phyloP scores from a whole-genome alignment of 1,140 invertebrate genomes.

The Drosophila ohnishii region DNA sequence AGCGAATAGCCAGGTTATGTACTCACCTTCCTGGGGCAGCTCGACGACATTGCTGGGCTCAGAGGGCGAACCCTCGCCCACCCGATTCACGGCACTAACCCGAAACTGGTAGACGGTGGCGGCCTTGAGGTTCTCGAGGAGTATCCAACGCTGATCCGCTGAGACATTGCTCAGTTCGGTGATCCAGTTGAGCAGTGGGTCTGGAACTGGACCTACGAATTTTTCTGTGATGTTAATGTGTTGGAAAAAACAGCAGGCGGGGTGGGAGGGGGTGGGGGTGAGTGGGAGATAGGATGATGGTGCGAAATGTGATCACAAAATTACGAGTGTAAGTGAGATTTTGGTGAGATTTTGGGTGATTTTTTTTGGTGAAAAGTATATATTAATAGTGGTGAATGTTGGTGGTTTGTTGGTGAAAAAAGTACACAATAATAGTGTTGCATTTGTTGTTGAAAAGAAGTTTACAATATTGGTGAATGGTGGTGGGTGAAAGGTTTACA shows the following conservation, averaged over 20 bases:
- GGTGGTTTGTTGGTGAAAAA: background rate
- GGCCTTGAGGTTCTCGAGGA: conserved; percentile 94
- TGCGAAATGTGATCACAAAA: background rate
- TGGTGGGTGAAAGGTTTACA: conserved; percentile 11
- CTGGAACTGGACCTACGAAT: conserved; percentile 90
- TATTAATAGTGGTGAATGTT: background rate
- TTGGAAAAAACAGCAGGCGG: conserved; percentile 42
- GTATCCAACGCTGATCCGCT: conserved; percentile 89
- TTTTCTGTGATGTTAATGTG: conserved; percentile 83
- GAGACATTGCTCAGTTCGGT: conserved; percentile 94
- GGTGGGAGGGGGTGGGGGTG: background rate
- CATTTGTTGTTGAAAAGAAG: background rate
- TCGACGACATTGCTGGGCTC: conserved; percentile 93
- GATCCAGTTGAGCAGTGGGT: conserved; percentile 93
- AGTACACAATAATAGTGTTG: background rate
- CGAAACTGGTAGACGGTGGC: conserved; percentile 97
- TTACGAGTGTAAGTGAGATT: conserved; percentile 6
- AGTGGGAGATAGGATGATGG: background rate
- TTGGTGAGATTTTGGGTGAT: background rate
- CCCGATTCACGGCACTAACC: conserved; percentile 96
- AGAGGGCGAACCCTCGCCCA: conserved; percentile 96
- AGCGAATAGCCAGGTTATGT: background rate
- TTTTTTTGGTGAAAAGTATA: conserved; percentile 1
- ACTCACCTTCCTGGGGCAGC: conserved; percentile 95
- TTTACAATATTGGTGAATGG: conserved; percentile 8